Percentiles rank a stretch among this genome's conserved stretches.
These are phyloP conservation scores for Drosophila ananassae DNA, from an alignment of 1,140 invertebrate genomes.

Conservation along the genomic window DNA sequence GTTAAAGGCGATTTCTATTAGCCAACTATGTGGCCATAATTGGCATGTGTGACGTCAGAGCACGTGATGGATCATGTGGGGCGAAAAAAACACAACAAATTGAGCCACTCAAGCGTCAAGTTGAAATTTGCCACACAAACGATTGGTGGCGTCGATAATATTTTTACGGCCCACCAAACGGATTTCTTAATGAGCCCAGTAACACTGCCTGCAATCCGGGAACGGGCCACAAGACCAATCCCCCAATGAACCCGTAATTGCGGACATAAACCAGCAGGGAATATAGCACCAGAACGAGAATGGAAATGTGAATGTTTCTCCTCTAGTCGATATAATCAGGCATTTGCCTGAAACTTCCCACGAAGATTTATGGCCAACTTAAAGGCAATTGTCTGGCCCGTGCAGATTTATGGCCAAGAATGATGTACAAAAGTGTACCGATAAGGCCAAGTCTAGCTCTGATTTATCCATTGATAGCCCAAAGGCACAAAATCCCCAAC, in stretches of 20 bases:
- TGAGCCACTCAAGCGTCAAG: constrained; percentile 35
- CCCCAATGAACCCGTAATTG: constrained; percentile 32
- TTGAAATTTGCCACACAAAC: constrained; percentile 47
- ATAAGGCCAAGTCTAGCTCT: constrained; percentile 33
- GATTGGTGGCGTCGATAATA: constrained; percentile 69
- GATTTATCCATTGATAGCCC: constrained; percentile 54
- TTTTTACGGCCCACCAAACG: constrained; percentile 61
- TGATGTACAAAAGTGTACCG: constrained; percentile 35
- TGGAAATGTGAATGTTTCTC: constrained; percentile 2
- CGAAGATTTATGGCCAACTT: constrained; percentile 62
- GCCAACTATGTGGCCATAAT: constrained; percentile 26
- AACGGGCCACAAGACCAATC: constrained; percentile 4
- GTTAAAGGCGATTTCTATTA: constrained; percentile 53
- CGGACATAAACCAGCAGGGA: constrained; percentile 27
- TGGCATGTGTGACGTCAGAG: constrained; percentile 62
- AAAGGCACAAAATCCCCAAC: constrained; percentile 2
- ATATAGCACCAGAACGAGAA: neutral
- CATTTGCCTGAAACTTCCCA: constrained; percentile 48
- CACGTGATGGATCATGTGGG: constrained; percentile 78
- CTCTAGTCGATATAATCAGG: constrained; percentile 35
- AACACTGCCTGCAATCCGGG: constrained; percentile 15
- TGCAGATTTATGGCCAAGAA: constrained; percentile 50
- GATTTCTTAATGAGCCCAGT: constrained; percentile 75
- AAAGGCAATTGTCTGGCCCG: constrained; percentile 56
- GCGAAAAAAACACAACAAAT: neutral